Evolutionary conservation across 2,888 invertebrate species (phyloP).

Genomic region (Alviniconcha strummeri): DNA sequence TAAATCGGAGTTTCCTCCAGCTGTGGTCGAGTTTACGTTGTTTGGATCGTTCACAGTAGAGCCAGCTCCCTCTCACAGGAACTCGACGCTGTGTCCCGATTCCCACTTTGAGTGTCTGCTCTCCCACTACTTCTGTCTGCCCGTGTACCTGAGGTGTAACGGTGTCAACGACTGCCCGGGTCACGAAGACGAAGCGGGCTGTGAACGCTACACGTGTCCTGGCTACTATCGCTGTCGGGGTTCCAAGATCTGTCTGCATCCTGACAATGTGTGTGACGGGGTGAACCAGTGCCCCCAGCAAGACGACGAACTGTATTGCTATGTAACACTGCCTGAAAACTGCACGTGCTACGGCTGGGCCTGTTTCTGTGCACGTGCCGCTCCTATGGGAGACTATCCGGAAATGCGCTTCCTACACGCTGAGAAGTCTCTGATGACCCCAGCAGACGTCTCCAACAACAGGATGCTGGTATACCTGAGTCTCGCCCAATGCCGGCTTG

Average conservation of each 20-base stretch:
- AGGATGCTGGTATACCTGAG: background rate
- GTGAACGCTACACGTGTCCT: conserved; percentile 12
- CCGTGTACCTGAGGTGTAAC: conserved; percentile 24
- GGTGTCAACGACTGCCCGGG: conserved; percentile 20
- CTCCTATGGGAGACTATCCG: background rate
- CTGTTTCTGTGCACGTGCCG: conserved; percentile 1
- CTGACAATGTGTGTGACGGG: conserved; percentile 21
- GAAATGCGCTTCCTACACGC: conserved; percentile 16
- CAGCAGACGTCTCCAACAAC: background rate
- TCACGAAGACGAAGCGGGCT: conserved; percentile 7
- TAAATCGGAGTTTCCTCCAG: background rate
- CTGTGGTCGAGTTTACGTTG: background rate
- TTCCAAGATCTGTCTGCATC: conserved; percentile 17
- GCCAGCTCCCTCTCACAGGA: background rate
- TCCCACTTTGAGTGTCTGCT: conserved; percentile 22
- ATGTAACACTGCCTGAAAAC: background rate
- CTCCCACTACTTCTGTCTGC: conserved; percentile 16
- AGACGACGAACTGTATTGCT: conserved; percentile 24
- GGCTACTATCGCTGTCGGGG: conserved; percentile 26
- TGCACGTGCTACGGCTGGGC: conserved; percentile 17
- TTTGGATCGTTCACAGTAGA: background rate
- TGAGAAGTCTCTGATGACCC: background rate
- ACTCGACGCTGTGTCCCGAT: background rate
- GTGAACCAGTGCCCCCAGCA: conserved; percentile 21
- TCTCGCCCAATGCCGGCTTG: background rate